These are phyloP conservation scores for Polyergus mexicanus DNA, from an alignment of 1,140 invertebrate species.

Conservation along the genomic window DNA sequence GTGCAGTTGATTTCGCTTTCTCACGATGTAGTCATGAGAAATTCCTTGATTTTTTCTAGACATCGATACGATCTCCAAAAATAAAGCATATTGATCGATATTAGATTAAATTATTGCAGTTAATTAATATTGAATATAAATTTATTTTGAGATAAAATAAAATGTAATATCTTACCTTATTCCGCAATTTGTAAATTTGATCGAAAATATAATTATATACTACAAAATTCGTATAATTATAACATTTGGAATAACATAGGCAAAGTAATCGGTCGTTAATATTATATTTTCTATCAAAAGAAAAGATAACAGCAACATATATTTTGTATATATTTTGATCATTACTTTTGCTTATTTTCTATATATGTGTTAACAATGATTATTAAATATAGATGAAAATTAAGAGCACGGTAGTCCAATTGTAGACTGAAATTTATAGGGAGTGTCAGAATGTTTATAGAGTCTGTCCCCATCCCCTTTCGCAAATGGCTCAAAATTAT, in stretches of 20 bases:
- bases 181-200: neutral
- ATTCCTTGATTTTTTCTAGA: neutral
- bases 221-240: neutral
- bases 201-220: neutral
- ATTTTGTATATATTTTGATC: neutral
- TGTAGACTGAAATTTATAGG: no score
- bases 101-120: neutral
- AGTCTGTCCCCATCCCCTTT: no score
- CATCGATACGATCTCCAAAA: neutral
- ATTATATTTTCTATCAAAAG: neutral
- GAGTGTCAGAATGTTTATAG: no score
- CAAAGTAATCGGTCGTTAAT: neutral
- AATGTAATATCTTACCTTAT: neutral
- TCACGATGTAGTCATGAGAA: slow-evolving; percentile 34
- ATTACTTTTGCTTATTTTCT: neutral
- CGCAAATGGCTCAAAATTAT: no score
- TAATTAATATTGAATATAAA: neutral
- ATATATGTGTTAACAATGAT: neutral
- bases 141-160: neutral
- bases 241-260: neutral
- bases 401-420: neutral
- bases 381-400: neutral
- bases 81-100: neutral
- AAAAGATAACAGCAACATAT: neutral
- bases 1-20: slow-evolving; percentile 46